phyloP scores from a whole-genome alignment of 2,797 vertebrate genomes.

The Coluber constrictor region DNA sequence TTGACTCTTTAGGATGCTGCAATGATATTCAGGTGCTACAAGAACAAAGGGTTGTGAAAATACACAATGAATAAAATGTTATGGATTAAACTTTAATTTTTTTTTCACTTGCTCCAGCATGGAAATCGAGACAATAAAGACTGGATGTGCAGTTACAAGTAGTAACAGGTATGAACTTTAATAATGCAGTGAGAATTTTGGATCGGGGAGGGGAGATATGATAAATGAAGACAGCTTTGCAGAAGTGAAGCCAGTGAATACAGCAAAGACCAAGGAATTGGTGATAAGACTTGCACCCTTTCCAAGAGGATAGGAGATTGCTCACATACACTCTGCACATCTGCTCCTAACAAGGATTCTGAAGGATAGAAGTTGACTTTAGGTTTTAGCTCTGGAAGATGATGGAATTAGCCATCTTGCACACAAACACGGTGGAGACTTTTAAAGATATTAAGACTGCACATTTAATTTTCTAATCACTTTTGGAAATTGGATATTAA shows the following conservation, averaged over 20 bases:
- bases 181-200: neutral
- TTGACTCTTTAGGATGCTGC: constrained; percentile 42
- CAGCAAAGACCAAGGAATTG: neutral
- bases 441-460: neutral
- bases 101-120: neutral
- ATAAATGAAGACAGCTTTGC: neutral
- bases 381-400: neutral
- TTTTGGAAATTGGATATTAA: neutral
- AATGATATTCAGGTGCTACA: constrained; percentile 15
- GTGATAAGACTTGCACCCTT: neutral
- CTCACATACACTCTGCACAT: neutral
- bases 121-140: neutral
- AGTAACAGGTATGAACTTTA: neutral
- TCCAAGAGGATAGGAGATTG: neutral
- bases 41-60: neutral
- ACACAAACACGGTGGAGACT: neutral
- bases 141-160: neutral
- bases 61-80: neutral
- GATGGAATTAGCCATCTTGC: neutral
- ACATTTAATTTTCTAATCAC: neutral
- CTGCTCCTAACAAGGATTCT: neutral
- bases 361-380: neutral
- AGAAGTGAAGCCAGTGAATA: neutral
- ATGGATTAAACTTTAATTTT: neutral
- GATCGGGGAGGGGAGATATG: neutral